Percentiles rank a stretch among this genome's conserved stretches.
These are phyloP conservation scores for Regulus satrapa DNA, from an alignment of 2,113 vertebrate species.

Conservation along the genomic window DNA sequence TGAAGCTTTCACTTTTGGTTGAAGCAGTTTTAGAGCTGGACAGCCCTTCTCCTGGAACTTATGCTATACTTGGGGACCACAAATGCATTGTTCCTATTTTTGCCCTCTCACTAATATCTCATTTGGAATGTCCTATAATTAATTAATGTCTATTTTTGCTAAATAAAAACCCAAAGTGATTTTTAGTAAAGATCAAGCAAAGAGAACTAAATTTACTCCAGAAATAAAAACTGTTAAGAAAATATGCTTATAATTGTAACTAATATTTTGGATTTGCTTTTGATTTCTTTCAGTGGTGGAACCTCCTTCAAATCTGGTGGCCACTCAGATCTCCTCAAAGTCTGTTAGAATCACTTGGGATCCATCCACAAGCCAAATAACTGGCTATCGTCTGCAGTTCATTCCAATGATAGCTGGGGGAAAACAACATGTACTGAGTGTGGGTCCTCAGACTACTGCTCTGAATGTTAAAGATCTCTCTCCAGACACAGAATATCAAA, in stretches of 20 bases:
- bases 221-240: neutral
- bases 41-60: neutral
- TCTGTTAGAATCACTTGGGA: slow-evolving; percentile 86
- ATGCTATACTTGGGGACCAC: neutral
- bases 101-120: neutral
- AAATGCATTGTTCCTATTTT: neutral
- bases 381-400: slow-evolving; percentile 88
- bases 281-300: slow-evolving; percentile 80
- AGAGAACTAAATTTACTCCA: neutral
- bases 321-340: slow-evolving; percentile 85
- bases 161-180: fast-evolving
- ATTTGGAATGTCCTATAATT: neutral
- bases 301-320: slow-evolving; percentile 83
- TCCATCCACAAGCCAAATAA: slow-evolving; percentile 81
- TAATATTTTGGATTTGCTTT: neutral
- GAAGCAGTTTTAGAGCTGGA: neutral
- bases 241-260: neutral
- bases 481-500: slow-evolving; percentile 88
- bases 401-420: slow-evolving; percentile 84
- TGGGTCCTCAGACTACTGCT: slow-evolving; percentile 77
- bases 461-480: slow-evolving; percentile 84
- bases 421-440: slow-evolving; percentile 81
- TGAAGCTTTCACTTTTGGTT: neutral
- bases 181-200: neutral
- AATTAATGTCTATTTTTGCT: neutral